These are phyloP conservation scores for Lontra canadensis DNA, from an alignment of 2,113 vertebrate species.

Conservation along the genomic window DNA sequence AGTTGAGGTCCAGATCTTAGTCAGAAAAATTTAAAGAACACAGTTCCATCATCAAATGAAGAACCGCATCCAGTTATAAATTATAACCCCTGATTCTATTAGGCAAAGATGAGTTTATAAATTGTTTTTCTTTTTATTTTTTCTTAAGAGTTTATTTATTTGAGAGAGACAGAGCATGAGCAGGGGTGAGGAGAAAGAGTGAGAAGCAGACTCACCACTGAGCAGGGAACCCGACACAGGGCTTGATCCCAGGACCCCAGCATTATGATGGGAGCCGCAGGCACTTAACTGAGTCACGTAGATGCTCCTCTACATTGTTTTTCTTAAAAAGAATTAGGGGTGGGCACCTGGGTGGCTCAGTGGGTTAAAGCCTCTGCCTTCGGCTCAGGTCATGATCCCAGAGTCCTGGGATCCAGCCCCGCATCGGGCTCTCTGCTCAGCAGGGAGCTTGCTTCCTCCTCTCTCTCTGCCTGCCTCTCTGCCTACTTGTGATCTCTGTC, in stretches of 20 bases:
- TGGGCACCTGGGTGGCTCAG: too few relatives aligned
- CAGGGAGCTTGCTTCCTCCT: too few relatives aligned
- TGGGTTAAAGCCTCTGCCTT: too few relatives aligned
- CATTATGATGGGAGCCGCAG: background rate
- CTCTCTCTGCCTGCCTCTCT: too few relatives aligned
- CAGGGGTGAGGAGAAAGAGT: background rate
- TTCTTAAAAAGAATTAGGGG: background rate
- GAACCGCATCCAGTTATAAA: background rate
- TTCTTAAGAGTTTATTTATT: background rate
- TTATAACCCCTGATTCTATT: background rate
- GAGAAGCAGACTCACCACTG: background rate
- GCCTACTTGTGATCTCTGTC: too few relatives aligned
- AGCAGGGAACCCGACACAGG: background rate
- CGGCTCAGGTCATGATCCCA: too few relatives aligned
- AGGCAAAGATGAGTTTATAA: background rate
- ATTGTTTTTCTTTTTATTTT: background rate
- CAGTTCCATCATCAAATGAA: background rate
- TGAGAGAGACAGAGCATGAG: background rate
- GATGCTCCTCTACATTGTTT: background rate
- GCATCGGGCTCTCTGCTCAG: too few relatives aligned
- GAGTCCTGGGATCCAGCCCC: too few relatives aligned
- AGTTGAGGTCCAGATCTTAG: background rate
- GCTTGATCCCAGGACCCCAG: background rate
- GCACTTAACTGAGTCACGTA: background rate
- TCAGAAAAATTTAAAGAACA: conserved; percentile 8